Evolutionary conservation across 2,113 vertebrate genomes (phyloP), one percentile per base, ranked within the genome.

Genomic region (Lepus americanus): DNA sequence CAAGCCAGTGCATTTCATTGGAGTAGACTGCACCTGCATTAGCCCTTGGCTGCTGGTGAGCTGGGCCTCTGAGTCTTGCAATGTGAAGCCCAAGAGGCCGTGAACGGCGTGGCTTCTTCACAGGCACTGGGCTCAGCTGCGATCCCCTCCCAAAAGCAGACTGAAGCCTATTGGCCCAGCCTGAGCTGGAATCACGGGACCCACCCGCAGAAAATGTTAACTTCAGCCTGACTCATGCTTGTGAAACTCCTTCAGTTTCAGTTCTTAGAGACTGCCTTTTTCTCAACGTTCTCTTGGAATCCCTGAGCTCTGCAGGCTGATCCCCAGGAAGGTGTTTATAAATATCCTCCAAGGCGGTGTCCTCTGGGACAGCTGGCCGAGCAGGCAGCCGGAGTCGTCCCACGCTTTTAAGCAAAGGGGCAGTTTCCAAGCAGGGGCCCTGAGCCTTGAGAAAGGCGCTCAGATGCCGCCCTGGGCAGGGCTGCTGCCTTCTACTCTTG

Each of bases 241-340:
- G 76, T 74, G 93, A 97, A 96, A 97, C 93, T 92, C 87, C 55
- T 27, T 23, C 84, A 82, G 92, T 94, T 97, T 97, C 89, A 59
- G 59, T 97, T 96, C 95, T 96, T 89, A 80, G 76, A 77, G 94
- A 85, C 63, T 81, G 49, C 33, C 19, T 83, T 92, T 92, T 79
- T 72, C 69, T 93, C 31, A 74, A 95, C 61, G 61, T 95, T 95
- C 90, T 96, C 59, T 10, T 90, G 94, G 96, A 97, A 83, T 73
- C 63, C 95, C 63, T 85, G 27, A 44, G 80, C 63, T 81, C 16
- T 84, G 87, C 55, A 96, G 72, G 61, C 39, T 29, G 27, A 72
- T 76, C 29, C 72, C 64, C 10, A 88, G 86, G 44, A 95, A 89
- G 66, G 11, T 73, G 22, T 74, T 76, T 55, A n/a, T 85, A 88